A percentile compares a stretch with the other conserved stretches of the same genome.
phyloP scores from a whole-genome alignment of 2,888 invertebrate species.

The Tipula lateralis region DNA sequence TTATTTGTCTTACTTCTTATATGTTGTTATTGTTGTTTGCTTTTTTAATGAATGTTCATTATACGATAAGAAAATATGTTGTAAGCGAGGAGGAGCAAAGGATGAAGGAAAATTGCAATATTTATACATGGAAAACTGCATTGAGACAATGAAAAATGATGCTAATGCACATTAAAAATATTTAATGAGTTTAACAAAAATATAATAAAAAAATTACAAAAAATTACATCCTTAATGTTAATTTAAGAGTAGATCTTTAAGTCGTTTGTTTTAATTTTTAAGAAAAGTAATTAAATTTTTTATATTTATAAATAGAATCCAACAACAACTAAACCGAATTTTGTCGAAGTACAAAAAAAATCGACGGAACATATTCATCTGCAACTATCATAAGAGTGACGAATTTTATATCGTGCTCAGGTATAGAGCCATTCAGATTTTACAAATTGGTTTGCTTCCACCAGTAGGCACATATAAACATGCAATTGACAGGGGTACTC shows the following conservation, averaged over 20 bases:
- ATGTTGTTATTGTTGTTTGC: not conserved
- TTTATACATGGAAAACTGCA: constrained; percentile 20
- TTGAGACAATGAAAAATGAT: constrained; percentile 29
- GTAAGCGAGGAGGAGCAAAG: not conserved
- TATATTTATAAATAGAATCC: not conserved
- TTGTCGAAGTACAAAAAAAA: not conserved
- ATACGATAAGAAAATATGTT: constrained; percentile 29
- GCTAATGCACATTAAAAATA: constrained; percentile 28
- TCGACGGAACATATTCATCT: not conserved
- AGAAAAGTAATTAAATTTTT: constrained; percentile 1
- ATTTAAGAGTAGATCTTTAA: constrained; percentile 25
- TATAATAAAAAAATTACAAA: not conserved
- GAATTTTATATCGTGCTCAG: too few species aligned
- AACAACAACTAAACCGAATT: not conserved
- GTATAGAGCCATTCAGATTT: too few species aligned
- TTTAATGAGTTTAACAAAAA: constrained; percentile 27
- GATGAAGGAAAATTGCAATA: not conserved
- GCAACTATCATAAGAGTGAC: too few species aligned
- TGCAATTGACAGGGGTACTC: too few species aligned
- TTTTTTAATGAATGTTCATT: constrained; percentile 29
- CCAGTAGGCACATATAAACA: too few species aligned
- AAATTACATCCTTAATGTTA: constrained; percentile 7
- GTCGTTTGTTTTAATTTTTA: not conserved
- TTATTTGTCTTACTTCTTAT: not conserved
- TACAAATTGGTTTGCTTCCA: too few species aligned